A percentile compares a stretch with the other conserved stretches of the same genome.
Evolutionary conservation across 1,140 invertebrate genomes (phyloP).

Genomic region (Hirudo medicinalis): DNA sequence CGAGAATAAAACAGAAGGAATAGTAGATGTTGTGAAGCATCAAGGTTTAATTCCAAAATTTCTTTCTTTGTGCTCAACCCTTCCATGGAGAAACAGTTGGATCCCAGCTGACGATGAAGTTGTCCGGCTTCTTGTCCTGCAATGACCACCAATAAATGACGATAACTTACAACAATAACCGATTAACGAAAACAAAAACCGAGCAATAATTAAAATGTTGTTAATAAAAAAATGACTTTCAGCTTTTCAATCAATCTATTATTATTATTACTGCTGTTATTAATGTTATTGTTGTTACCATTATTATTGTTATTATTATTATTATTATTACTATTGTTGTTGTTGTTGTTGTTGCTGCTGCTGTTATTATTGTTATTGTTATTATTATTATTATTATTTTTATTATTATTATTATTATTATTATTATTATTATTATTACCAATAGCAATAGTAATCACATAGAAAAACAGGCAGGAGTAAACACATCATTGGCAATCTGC

Average conservation of each 20-base stretch:
- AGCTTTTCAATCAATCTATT: background rate
- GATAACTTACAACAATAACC: background rate
- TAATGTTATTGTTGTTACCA: no score
- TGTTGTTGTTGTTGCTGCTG: no score
- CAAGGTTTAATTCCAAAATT: no score
- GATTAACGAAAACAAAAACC: background rate
- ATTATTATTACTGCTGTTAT: background rate
- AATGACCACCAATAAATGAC: background rate
- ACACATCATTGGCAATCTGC: no score
- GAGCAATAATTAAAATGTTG: background rate
- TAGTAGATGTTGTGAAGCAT: no score
- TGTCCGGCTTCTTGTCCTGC: conserved; percentile 2
- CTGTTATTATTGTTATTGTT: no score
- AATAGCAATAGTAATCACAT: no score
- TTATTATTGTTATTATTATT: no score
- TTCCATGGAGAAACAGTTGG: conserved; percentile 1
- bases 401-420: no score
- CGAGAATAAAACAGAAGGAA: no score
- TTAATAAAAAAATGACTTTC: background rate
- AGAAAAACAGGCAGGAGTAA: no score
- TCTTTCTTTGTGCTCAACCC: background rate
- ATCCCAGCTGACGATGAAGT: conserved; percentile 4
- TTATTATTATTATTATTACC: background rate
- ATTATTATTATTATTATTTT: no score
- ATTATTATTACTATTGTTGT: background rate